These are phyloP conservation scores for Enteromius radiatus DNA, from an alignment of 2,797 vertebrate genomes.

Conservation along the genomic window DNA sequence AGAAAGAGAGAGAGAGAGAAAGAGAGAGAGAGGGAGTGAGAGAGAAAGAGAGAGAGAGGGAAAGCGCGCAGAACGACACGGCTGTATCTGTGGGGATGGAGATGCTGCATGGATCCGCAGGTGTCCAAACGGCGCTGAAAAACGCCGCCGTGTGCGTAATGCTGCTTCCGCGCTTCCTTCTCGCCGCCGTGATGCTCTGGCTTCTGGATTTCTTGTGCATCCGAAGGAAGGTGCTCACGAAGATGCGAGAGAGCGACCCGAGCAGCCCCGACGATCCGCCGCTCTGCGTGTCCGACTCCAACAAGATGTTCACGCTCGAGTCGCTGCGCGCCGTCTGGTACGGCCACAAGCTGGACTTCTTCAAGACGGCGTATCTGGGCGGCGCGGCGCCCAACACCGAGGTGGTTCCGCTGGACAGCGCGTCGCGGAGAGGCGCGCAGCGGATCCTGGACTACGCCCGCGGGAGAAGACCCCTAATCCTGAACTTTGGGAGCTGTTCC, in stretches of 20 bases:
- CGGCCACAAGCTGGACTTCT: constrained; percentile 95
- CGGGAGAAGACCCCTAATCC: constrained; percentile 88
- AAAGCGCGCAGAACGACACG: not conserved
- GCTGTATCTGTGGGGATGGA: constrained; percentile 60
- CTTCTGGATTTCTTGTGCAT: constrained; percentile 96
- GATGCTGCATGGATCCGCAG: constrained; percentile 87
- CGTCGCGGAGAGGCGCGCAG: constrained; percentile 74
- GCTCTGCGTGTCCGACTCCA: constrained; percentile 93
- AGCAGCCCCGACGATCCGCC: constrained; percentile 88
- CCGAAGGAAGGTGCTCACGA: constrained; percentile 87
- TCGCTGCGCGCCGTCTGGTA: constrained; percentile 96
- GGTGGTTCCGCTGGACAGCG: constrained; percentile 86
- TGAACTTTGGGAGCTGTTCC: constrained; percentile 98
- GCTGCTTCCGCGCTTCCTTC: constrained; percentile 94
- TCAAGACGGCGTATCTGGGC: constrained; percentile 92
- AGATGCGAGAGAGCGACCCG: constrained; percentile 72
- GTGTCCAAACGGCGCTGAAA: constrained; percentile 89
- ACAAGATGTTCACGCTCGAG: constrained; percentile 94
- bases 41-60: constrained; percentile 20
- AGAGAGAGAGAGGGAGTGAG: not conserved
- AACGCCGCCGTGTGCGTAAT: constrained; percentile 90
- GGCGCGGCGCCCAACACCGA: constrained; percentile 91
- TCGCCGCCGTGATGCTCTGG: constrained; percentile 94
- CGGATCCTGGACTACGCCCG: constrained; percentile 88
- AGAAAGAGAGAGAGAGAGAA: constrained; percentile 31